Base-by-base conservation (phyloP, 2,888 invertebrate species). In the Gymnosoma rotundatum region DNA sequence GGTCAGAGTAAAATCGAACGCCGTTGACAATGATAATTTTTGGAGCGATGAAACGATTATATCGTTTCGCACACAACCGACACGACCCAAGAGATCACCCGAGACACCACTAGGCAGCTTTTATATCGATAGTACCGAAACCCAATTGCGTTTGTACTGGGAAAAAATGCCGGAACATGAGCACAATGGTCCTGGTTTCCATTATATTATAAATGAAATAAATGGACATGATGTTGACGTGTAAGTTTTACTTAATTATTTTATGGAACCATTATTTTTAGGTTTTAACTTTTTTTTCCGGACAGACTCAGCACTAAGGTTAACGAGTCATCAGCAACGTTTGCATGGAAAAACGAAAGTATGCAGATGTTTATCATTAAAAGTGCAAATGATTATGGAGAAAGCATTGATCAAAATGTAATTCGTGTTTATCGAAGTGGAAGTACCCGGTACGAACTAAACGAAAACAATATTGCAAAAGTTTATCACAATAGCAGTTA, bases 121-220 rank as follows among this genome's bases (percentile, higher is more conserved):
- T 90, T 94, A 95, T 90, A 93, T 94, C 88, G 93, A 94, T 88
- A 92, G 93, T 60, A 91, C 91, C 36, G 93, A 93, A 80, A 93
- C 95, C 82, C 93, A 94, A 78, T 93, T 96, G 61, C 94, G 94
- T 90, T 92, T 97, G n/a, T 97, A 96, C 90, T 97, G 97, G 97
- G 94, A 95, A 89, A 94, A 95, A 87, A 93, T 97, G 66, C 94
- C 94, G 14, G 93, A 94, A 63, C 93, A 94, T 90, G 93, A 95
- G 87, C 94, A 95, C 88, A 96, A 96, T 88, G 97, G 96, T 50
- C 94, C 94, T 12, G 93, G 95, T 88, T 96, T 97, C 89, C 93
- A 93, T 10, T 97, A 97, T 89, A 92, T 93, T 87, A 93, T 96
- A 9, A 90, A 92, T 32, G 87, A 89, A 78, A 90, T 87, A 42